Evolutionary conservation across 2,888 invertebrate genomes (phyloP).

Genomic region (Epirrita christyi): DNA sequence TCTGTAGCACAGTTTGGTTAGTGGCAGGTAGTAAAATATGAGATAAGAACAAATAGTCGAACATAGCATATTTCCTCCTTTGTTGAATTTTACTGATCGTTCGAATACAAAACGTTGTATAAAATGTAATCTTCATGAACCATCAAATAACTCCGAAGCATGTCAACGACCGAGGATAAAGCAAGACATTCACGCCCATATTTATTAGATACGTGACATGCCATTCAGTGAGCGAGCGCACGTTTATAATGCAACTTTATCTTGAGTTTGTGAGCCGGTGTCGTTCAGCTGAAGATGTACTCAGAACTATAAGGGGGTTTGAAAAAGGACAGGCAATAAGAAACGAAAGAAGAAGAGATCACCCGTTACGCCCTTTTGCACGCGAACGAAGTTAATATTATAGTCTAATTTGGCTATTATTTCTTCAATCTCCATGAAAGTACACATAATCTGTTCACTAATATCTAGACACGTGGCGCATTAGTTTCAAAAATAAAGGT

Average conservation of each 20-base stretch:
- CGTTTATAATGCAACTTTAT: constrained; percentile 55
- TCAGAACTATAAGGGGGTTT: background rate
- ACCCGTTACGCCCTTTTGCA: no score
- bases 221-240: constrained; percentile 21
- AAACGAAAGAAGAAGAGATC: no score
- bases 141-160: constrained; percentile 16
- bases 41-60: constrained; percentile 12
- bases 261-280: constrained; percentile 42
- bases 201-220: constrained; percentile 30
- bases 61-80: constrained; percentile 4
- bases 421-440: no score
- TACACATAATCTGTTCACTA: no score
- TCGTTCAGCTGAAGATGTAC: constrained; percentile 15
- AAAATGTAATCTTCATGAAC: constrained; percentile 17
- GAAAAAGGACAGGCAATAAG: no score
- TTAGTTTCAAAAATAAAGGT: no score
- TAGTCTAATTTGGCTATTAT: no score
- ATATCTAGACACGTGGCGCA: no score
- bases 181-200: constrained; percentile 21
- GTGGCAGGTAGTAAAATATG: constrained; percentile 2
- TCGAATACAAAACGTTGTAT: constrained; percentile 17
- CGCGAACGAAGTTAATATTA: no score
- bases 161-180: constrained; percentile 22
- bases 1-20: background rate
- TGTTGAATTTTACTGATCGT: constrained; percentile 22